Conservation (phyloP, 2,888 invertebrate species). For the Syrista parreyssii region DNA sequence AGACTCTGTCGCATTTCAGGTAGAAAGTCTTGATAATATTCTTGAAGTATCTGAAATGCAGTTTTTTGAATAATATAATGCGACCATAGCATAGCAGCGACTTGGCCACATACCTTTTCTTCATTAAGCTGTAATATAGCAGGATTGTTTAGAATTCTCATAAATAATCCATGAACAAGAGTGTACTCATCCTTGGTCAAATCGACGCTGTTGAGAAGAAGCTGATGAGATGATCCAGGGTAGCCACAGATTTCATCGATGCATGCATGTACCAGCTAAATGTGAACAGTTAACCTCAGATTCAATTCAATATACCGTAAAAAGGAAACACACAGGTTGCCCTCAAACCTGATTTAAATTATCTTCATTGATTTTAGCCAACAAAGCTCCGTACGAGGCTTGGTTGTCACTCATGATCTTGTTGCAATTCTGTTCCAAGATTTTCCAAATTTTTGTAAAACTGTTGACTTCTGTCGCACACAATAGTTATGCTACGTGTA, state of each 20-base stretch:
- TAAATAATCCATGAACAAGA: conserved; percentile 41
- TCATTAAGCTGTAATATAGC: conserved; percentile 46
- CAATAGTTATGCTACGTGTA: too few relatives aligned
- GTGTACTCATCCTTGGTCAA: conserved; percentile 54
- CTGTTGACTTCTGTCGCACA: too few relatives aligned
- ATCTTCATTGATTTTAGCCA: too few relatives aligned
- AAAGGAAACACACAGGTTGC: too few relatives aligned
- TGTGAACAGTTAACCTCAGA: conserved; percentile 2
- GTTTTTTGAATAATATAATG: conserved; percentile 6
- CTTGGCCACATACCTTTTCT: conserved; percentile 44
- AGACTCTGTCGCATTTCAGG: conserved; percentile 48
- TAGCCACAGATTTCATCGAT: conserved; percentile 57
- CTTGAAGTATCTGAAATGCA: conserved; percentile 49
- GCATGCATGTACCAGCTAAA: conserved; percentile 56
- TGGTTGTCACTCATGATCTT: too few relatives aligned
- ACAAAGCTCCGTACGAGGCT: too few relatives aligned
- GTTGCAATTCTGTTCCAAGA: too few relatives aligned
- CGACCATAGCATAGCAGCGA: conserved; percentile 4
- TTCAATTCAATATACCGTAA: too few relatives aligned
- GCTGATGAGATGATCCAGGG: conserved; percentile 45
- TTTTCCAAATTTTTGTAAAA: too few relatives aligned
- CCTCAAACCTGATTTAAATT: too few relatives aligned
- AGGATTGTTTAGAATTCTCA: conserved; percentile 47
- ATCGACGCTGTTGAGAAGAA: conserved; percentile 46
- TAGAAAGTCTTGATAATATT: conserved; percentile 52